Evolutionary conservation across 35 echinoderm and acorn worm species (phyloP).

Genomic region (Apostichopus parvimensis): DNA sequence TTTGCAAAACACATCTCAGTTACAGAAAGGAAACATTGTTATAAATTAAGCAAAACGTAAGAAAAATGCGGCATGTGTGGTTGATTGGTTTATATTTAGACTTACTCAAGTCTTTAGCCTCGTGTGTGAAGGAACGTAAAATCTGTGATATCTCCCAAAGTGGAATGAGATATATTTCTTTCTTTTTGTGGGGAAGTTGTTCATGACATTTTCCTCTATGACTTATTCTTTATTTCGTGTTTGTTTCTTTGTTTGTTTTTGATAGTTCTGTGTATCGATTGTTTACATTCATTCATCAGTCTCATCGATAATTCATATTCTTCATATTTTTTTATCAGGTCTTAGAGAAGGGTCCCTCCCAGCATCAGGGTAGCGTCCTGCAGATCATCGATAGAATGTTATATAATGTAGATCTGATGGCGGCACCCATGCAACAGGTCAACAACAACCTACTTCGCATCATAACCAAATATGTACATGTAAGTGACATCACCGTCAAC

Average conservation of each 20-base stretch:
- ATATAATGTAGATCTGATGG: constrained; percentile 94
- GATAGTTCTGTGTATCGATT: not conserved
- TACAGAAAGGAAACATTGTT: too few relatives aligned
- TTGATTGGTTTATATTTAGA: too few relatives aligned
- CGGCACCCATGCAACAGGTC: constrained; percentile 97
- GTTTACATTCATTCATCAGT: too few relatives aligned
- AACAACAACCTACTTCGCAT: constrained; percentile 93
- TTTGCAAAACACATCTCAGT: too few relatives aligned
- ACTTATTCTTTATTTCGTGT: not conserved
- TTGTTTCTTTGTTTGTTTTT: not conserved
- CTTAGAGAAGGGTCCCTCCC: constrained; percentile 94
- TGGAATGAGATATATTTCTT: too few relatives aligned
- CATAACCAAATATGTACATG: constrained; percentile 77
- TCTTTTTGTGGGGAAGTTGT: too few relatives aligned
- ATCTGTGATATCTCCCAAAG: too few relatives aligned
- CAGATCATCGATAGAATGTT: constrained; percentile 91
- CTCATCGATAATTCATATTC: too few relatives aligned
- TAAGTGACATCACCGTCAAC: not conserved
- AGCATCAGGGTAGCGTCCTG: constrained; percentile 83
- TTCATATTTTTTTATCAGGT: constrained; percentile 55
- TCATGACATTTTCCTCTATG: not conserved
- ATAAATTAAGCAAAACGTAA: too few relatives aligned
- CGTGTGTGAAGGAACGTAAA: too few relatives aligned
- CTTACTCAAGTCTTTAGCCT: too few relatives aligned
- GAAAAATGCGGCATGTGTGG: too few relatives aligned